These are phyloP conservation scores for Laticauda laticaudata DNA, from an alignment of 2,113 vertebrate genomes.

Conservation along the genomic window DNA sequence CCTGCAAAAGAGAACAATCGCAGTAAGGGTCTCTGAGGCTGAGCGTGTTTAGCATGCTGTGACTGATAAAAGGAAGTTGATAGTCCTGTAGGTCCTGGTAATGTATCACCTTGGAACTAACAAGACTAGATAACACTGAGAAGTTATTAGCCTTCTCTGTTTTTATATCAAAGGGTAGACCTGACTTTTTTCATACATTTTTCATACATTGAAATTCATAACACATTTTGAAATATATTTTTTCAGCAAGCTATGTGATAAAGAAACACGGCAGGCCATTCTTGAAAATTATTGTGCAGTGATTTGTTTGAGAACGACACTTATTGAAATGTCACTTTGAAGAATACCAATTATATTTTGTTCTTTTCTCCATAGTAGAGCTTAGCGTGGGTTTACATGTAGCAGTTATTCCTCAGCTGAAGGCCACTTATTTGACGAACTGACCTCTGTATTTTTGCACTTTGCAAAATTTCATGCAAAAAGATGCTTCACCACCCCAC, in stretches of 20 bases:
- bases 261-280: conserved; percentile 57
- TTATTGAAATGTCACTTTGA: conserved; percentile 51
- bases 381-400: conserved; percentile 36
- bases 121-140: neutral
- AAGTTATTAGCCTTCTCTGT: neutral
- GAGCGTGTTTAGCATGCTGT: neutral
- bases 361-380: conserved; percentile 29
- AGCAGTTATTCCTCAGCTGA: neutral
- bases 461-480: neutral
- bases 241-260: conserved; percentile 56
- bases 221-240: conserved; percentile 52
- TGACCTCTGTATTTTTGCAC: neutral
- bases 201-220: conserved; percentile 36
- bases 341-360: conserved; percentile 37
- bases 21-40: neutral
- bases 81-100: no score
- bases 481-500: neutral
- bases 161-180: conserved; percentile 6
- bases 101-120: neutral
- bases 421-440: neutral
- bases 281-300: conserved; percentile 42
- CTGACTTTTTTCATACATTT: neutral
- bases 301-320: conserved; percentile 56
- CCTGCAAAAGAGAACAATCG: neutral
- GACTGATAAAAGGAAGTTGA: neutral